A percentile compares a stretch with the other conserved stretches of the same genome.
phyloP scores from a whole-genome alignment of 2,797 vertebrate species.

The Rhinophrynus dorsalis region DNA sequence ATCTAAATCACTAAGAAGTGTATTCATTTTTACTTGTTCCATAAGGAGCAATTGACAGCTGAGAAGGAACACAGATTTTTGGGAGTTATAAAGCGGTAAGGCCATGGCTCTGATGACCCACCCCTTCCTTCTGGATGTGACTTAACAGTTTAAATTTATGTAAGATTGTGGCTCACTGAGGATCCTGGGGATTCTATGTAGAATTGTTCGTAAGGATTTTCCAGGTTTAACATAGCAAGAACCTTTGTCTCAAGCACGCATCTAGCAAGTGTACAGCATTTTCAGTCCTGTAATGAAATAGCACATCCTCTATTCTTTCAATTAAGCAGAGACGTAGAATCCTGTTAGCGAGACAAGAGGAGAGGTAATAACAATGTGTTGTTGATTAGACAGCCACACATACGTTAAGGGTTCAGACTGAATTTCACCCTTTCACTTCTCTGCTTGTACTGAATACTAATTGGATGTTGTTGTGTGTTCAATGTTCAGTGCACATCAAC shows the following conservation, averaged over 20 bases:
- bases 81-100: no score
- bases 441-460: conserved; percentile 41
- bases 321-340: conserved; percentile 38
- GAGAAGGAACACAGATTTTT: no score
- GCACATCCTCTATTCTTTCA: conserved; percentile 43
- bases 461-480: conserved; percentile 12
- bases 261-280: conserved; percentile 30
- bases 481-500: conserved; percentile 24
- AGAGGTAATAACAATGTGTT: conserved; percentile 42
- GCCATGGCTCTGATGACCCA: no score
- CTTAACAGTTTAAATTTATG: no score
- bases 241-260: not conserved
- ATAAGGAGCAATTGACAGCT: no score
- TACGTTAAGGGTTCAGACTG: conserved; percentile 32
- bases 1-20: no score
- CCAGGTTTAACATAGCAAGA: not conserved
- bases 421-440: conserved; percentile 43
- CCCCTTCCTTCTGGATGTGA: no score
- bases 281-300: conserved; percentile 38
- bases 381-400: conserved; percentile 32
- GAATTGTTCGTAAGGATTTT: no score
- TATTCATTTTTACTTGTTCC: no score
- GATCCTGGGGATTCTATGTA: no score
- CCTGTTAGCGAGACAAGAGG: conserved; percentile 30
- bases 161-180: no score